Evolutionary conservation across 2,113 vertebrate genomes (phyloP), one percentile per base, ranked within the genome.

Genomic region (Microtus richardsoni): DNA sequence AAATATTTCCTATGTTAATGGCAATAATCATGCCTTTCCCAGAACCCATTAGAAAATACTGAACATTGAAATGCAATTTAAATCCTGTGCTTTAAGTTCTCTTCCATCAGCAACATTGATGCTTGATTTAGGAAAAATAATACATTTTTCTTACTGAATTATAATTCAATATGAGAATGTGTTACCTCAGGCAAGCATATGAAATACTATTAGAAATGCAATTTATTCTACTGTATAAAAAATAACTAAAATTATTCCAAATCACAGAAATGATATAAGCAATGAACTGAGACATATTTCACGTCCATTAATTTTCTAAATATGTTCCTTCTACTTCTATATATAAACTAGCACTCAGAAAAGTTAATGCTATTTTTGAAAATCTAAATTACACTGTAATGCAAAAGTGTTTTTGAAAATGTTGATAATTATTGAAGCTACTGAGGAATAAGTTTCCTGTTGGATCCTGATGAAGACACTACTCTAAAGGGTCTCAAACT

Each of bases 241-340:
- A 96, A 97, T 90, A 96, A 96, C 95, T 95, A 93, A 97, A 97
- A 96, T 83, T 98, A 88, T 62, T 96, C 49, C 88, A 91, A 97
- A 96, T 97, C 88, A 91, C 85, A 95, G 88, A 96, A 96, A 79
- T 94, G 93, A 90, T 92, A 24, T 93, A 98, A 96, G 80, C 96
- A 97, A 96, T 97, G 96, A 97, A 96, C 95, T 96, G 85, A 95
- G 95, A 96, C 95, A 77, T 94, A 97, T 96, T 97, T 97, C 77
- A 96, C 93, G 91, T 91, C 62, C 91, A 96, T 97, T 97, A 96
- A 97, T 86, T 88, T 95, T 58, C 60, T 86, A 90, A 98, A 60
- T 86, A 83, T 83, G 91, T 82, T 95, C 75, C 79, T 94, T 89
- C 79, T 91, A 78, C 73, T 93, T 94, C 85, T 95, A 74, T 7